Percentiles rank a stretch among this genome's conserved stretches.
These are phyloP conservation scores for Limnothrissa miodon DNA, from an alignment of 2,113 vertebrate genomes.

Conservation along the genomic window DNA sequence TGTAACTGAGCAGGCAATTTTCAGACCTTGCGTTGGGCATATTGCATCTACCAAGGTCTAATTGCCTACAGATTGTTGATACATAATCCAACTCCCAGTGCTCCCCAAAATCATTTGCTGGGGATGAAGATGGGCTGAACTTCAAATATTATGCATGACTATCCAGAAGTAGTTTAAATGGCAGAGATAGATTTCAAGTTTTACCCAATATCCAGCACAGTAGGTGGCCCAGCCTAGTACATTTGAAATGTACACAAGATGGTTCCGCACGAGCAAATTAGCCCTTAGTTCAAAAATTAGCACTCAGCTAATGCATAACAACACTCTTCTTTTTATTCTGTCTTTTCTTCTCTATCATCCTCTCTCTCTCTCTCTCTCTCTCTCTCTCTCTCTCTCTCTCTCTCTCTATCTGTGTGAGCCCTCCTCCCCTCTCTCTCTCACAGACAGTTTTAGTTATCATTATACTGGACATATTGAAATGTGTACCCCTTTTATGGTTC, in stretches of 20 bases:
- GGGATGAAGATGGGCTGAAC: neutral
- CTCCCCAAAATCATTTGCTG: slow-evolving; percentile 1
- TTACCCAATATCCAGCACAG: slow-evolving; percentile 7
- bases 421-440: slow-evolving; percentile 27
- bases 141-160: neutral
- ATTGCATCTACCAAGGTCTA: neutral
- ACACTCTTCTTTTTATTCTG: slow-evolving; percentile 26
- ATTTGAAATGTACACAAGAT: slow-evolving; percentile 13
- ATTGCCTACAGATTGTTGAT: neutral
- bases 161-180: neutral
- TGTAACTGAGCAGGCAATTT: neutral
- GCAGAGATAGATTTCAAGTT: neutral
- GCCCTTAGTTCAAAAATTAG: slow-evolving; percentile 36
- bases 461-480: slow-evolving; percentile 92
- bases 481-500: slow-evolving; percentile 90
- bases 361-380: neutral
- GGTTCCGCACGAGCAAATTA: neutral
- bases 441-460: slow-evolving; percentile 82
- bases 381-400: slow-evolving; percentile 29
- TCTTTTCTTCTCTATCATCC: slow-evolving; percentile 19
- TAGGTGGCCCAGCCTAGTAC: neutral
- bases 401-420: neutral
- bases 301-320: slow-evolving; percentile 40
- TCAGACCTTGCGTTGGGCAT: neutral
- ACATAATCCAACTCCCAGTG: neutral